Evolutionary conservation across 2,113 vertebrate genomes (phyloP).

Genomic region (Puma concolor): DNA sequence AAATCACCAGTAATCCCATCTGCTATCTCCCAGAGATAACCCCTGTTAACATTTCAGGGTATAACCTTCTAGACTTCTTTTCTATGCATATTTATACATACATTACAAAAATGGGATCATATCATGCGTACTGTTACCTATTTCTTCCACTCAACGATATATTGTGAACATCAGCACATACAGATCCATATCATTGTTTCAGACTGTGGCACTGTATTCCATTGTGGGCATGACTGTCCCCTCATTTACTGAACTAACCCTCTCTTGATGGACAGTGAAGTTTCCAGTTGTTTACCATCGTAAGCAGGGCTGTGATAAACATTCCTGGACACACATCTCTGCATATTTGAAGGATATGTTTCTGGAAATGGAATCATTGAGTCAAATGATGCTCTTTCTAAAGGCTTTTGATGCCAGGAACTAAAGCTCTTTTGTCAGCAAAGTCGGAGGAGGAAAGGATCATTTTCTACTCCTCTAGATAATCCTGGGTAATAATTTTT

Average conservation of each 20-base stretch:
- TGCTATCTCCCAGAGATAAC: constrained; percentile 56
- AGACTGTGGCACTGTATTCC: neutral
- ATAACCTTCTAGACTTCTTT: constrained; percentile 18
- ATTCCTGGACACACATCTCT: constrained; percentile 32
- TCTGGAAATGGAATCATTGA: constrained; percentile 63
- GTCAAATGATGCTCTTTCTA: constrained; percentile 42
- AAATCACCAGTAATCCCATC: constrained; percentile 39
- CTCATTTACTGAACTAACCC: constrained; percentile 55
- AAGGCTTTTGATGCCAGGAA: constrained; percentile 48
- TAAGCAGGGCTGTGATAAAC: constrained; percentile 58
- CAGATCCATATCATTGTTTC: constrained; percentile 41
- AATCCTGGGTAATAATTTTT: neutral
- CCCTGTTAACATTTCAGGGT: constrained; percentile 48
- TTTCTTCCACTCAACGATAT: constrained; percentile 33
- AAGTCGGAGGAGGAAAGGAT: neutral
- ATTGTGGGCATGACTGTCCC: neutral
- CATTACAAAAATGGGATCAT: constrained; percentile 65
- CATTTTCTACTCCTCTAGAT: neutral
- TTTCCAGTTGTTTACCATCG: constrained; percentile 51
- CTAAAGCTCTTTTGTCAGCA: constrained; percentile 38
- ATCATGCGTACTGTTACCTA: constrained; percentile 44
- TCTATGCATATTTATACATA: constrained; percentile 69
- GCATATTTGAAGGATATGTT: constrained; percentile 54
- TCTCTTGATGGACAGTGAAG: constrained; percentile 49
- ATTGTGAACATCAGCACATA: constrained; percentile 59